phyloP scores from a whole-genome alignment of 2,797 vertebrate species.

The Distichodus sexfasciatus region DNA sequence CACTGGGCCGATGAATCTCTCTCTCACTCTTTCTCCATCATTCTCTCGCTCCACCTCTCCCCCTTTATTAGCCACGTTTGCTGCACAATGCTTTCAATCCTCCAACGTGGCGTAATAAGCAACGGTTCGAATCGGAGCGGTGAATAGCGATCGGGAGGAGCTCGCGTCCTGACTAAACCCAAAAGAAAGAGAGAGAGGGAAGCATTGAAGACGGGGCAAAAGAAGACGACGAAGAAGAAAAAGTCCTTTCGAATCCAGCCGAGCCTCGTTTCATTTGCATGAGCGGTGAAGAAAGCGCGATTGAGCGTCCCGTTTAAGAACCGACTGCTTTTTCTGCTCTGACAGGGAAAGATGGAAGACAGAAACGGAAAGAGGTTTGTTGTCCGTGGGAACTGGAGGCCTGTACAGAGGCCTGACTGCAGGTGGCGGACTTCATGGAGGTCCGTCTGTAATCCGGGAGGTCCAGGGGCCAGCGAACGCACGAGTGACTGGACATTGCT shows the following conservation, averaged over 20 bases:
- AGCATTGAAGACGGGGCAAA: no score
- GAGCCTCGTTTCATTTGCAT: constrained; percentile 63
- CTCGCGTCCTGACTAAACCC: constrained; percentile 41
- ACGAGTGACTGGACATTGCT: constrained; percentile 9
- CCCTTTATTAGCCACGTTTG: constrained; percentile 65
- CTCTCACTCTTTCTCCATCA: constrained; percentile 51
- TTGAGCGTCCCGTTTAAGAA: constrained; percentile 44
- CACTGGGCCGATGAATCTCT: constrained; percentile 61
- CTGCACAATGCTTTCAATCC: constrained; percentile 68
- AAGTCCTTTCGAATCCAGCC: constrained; percentile 47
- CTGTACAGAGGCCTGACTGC: constrained; percentile 15
- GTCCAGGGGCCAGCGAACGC: constrained; percentile 27
- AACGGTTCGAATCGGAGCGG: constrained; percentile 57
- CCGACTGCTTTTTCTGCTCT: constrained; percentile 43
- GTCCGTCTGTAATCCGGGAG: neutral
- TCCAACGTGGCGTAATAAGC: constrained; percentile 67
- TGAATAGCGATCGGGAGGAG: constrained; percentile 30
- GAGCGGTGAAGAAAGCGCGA: constrained; percentile 57
- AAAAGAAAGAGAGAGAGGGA: no score
- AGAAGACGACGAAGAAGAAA: no score
- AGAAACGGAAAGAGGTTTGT: constrained; percentile 31
- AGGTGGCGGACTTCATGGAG: constrained; percentile 15
- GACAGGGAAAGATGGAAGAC: constrained; percentile 42
- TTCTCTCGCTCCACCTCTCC: constrained; percentile 42
- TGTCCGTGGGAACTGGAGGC: constrained; percentile 37